Base-by-base conservation (phyloP, 2,797 vertebrate species). In the Microctenopoma stevenorrisi region DNA sequence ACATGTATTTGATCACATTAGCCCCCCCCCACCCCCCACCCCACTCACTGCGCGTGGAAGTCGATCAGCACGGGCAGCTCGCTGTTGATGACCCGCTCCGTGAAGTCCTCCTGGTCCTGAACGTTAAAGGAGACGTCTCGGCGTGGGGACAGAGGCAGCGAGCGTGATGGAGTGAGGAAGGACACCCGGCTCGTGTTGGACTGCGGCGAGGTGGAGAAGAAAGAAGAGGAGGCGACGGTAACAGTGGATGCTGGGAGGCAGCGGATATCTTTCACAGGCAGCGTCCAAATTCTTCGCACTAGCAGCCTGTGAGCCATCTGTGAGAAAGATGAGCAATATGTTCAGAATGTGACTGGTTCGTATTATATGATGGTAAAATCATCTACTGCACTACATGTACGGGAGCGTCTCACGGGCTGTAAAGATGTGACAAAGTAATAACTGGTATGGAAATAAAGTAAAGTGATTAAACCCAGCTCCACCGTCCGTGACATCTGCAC, bases 91-190 rank as follows among this genome's bases (percentile, higher is more conserved):
- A 99, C 98, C 50, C 97, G 88, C 66, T 97, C 96, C 16, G 96
- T 94, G 90, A 99, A 99, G 88, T 99, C 98, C 0, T 96, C 94
- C 1, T 94, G 92, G 54, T 98, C 96, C 91, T 99, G 98, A 56
- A 99, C 89, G 0, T 95, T 98, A 84, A 99, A 99, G 33, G 96
- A 95, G 44, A 89, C 92, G 0, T 73, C 59, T 16, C 92, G 89
- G 52, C 73, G 35, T 8, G 80, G 81, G 4, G 91, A 85, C 51
- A 85, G 84, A 57, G 83, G 26, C 0, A 73, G 78, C 12, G 56
- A 9, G 48, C 55, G 76, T 18, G 87, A 69, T 3, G 76, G 78
- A 6, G 81, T 81, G 60, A 90, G 87, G 62, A 89, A 86, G 59
- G 53, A 67, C 55, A 52, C 72, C 11, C 87, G 68, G 16, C 68